A percentile compares a stretch with the other conserved stretches of the same genome.
Evolutionary conservation across 2,113 vertebrate species (phyloP).

Genomic region (Eretmochelys imbricata): DNA sequence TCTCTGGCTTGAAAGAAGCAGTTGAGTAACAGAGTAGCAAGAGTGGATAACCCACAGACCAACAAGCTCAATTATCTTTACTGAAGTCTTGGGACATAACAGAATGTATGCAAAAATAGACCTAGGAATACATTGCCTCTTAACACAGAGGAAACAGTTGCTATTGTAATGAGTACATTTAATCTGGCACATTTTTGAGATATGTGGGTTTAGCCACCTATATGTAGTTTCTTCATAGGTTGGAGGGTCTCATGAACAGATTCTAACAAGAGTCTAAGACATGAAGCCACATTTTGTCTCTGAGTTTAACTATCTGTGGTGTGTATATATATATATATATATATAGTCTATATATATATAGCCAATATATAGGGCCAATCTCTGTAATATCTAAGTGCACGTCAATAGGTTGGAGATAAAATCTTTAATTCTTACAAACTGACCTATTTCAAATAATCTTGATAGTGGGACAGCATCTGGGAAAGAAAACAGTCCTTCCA

Average conservation of each 20-base stretch:
- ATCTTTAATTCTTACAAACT: not conserved
- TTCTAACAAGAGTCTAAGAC: no score
- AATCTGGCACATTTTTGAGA: not conserved
- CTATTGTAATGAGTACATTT: not conserved
- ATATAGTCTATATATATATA: no score
- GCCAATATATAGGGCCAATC: not conserved
- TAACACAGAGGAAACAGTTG: not conserved
- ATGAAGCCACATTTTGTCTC: no score
- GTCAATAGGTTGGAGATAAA: not conserved
- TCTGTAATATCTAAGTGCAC: not conserved
- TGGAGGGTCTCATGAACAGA: no score
- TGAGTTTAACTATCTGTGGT: no score
- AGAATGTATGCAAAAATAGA: not conserved
- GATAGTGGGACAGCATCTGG: no score
- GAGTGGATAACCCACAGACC: not conserved
- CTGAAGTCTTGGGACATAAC: not conserved
- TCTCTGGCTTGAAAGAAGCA: not conserved
- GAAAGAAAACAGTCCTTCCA: no score
- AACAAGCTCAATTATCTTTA: not conserved
- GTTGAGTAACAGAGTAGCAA: not conserved
- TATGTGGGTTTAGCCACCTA: not conserved
- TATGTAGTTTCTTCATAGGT: no score
- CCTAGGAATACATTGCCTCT: not conserved
- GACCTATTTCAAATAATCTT: no score
- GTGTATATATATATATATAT: no score